Conservation (phyloP, 2,113 vertebrate species). For the Boulengeromyrus knoepffleri region DNA sequence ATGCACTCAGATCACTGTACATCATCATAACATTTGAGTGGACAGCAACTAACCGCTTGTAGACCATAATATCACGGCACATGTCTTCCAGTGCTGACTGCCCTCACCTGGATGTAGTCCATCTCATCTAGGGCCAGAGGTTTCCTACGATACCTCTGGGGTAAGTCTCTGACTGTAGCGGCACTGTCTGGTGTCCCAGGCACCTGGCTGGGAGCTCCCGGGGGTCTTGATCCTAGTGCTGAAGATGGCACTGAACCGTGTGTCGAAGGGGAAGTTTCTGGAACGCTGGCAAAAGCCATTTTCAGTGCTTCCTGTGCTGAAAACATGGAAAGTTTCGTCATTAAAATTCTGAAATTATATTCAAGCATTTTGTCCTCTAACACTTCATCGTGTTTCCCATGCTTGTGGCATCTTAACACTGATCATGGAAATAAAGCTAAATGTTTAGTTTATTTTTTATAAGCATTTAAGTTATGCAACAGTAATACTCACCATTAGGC, state of each 20-base stretch:
- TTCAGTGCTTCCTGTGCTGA: conserved; percentile 55
- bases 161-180: conserved; percentile 49
- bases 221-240: conserved; percentile 35
- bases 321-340: neutral
- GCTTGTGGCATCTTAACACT: neutral
- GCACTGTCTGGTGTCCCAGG: conserved; percentile 53
- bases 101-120: conserved; percentile 63
- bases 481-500: conserved; percentile 54
- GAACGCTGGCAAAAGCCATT: conserved; percentile 30
- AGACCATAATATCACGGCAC: neutral
- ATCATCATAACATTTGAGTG: neutral
- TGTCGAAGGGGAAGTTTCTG: neutral
- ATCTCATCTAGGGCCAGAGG: conserved; percentile 54
- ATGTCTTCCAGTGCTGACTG: neutral
- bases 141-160: conserved; percentile 61
- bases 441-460: neutral
- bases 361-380: neutral
- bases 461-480: neutral
- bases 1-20: neutral
- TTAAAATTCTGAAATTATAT: neutral
- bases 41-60: neutral
- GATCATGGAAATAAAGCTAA: neutral
- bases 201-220: conserved; percentile 33
- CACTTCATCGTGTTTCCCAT: neutral
- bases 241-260: conserved; percentile 15